These are phyloP conservation scores for Brachionus koreanus DNA, from an alignment of 1,140 invertebrate genomes.

Conservation along the genomic window DNA sequence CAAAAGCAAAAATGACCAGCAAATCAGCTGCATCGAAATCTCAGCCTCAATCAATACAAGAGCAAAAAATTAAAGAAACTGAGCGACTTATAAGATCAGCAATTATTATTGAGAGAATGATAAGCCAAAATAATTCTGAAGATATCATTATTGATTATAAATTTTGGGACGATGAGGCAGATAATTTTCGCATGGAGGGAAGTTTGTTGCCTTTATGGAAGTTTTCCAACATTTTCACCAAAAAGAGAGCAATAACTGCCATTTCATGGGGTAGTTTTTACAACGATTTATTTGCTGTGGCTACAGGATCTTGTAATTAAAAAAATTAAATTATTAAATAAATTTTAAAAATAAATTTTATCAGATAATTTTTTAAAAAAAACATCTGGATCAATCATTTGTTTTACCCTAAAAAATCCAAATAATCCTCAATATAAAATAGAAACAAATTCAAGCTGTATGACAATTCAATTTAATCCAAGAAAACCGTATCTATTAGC, in stretches of 20 bases:
- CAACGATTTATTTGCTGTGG: conserved; percentile 82
- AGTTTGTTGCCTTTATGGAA: conserved; percentile 86
- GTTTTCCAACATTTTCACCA: conserved; percentile 65
- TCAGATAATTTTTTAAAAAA: conserved; percentile 76
- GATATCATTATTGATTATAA: conserved; percentile 88
- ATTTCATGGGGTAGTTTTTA: conserved; percentile 80
- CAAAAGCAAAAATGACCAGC: conserved; percentile 31
- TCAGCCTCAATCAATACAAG: background rate
- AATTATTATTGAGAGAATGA: conserved; percentile 82
- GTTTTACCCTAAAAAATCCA: conserved; percentile 86
- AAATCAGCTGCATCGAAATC: background rate
- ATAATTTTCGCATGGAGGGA: conserved; percentile 84
- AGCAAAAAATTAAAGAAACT: conserved; percentile 54
- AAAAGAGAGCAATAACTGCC: conserved; percentile 74
- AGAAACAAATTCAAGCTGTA: conserved; percentile 73
- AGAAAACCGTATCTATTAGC: conserved; percentile 74
- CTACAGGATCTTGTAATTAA: conserved; percentile 74
- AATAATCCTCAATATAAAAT: conserved; percentile 82
- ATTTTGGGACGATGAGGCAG: conserved; percentile 89
- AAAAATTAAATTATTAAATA: background rate
- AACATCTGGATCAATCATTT: conserved; percentile 67
- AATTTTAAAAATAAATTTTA: conserved; percentile 44
- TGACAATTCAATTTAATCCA: conserved; percentile 78
- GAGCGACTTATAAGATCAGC: conserved; percentile 60
- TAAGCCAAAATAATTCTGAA: conserved; percentile 87